Percentiles rank a stretch among this genome's conserved stretches.
Evolutionary conservation across 2,888 invertebrate genomes (phyloP).

Genomic region (Hypsopygia costalis): DNA sequence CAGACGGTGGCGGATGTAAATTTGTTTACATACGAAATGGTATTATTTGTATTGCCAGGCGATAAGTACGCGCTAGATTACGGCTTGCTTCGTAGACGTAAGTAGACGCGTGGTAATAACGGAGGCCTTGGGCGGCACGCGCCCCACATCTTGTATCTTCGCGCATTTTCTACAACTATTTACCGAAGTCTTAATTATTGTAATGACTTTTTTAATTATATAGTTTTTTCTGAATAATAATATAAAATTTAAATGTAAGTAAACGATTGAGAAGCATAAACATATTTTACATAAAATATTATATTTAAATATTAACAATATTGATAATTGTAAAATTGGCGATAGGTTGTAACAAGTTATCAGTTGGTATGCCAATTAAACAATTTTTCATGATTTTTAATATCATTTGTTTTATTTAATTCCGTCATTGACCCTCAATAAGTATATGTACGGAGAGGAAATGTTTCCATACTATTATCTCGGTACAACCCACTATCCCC

Average conservation of each 20-base stretch:
- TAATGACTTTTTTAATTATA: slow-evolving; percentile 65
- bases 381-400: slow-evolving; percentile 80
- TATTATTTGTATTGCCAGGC: slow-evolving; percentile 28
- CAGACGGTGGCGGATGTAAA: slow-evolving; percentile 36
- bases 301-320: slow-evolving; percentile 80
- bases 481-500: too few species aligned
- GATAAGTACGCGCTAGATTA: slow-evolving; percentile 33
- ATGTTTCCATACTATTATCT: too few species aligned
- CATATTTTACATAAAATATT: slow-evolving; percentile 79
- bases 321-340: slow-evolving; percentile 80
- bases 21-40: slow-evolving; percentile 31
- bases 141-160: slow-evolving; percentile 34
- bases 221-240: slow-evolving; percentile 73
- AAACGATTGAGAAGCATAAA: slow-evolving; percentile 76
- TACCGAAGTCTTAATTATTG: slow-evolving; percentile 58
- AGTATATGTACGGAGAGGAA: too few species aligned
- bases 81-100: slow-evolving; percentile 52
- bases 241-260: slow-evolving; percentile 79
- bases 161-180: slow-evolving; percentile 63
- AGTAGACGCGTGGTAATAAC: slow-evolving; percentile 65
- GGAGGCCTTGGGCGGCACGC: slow-evolving; percentile 55
- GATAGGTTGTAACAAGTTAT: slow-evolving; percentile 79
- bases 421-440: too few species aligned
- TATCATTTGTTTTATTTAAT: slow-evolving; percentile 56
- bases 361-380: slow-evolving; percentile 79